Conservation (phyloP, 1,140 invertebrate genomes). For the Hyles vespertilio region DNA sequence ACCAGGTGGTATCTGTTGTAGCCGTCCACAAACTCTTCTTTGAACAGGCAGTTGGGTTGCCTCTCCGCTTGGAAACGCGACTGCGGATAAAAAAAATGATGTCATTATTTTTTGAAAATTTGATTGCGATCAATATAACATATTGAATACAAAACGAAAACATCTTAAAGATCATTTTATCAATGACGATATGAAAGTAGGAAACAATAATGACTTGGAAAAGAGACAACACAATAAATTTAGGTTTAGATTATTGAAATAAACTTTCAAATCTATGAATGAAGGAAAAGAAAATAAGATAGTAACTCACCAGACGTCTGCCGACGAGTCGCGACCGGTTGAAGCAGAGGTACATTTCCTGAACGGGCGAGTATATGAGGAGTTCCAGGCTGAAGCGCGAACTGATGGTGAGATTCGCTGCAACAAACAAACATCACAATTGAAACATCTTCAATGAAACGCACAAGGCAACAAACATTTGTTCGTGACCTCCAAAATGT, state of each 20-base stretch:
- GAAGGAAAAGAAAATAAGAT: neutral
- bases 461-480: too few species aligned
- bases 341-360: conserved; percentile 71
- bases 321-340: conserved; percentile 60
- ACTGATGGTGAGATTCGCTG: conserved; percentile 73
- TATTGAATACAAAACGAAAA: too few species aligned
- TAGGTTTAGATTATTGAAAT: too few species aligned
- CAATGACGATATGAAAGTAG: too few species aligned
- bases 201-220: too few species aligned
- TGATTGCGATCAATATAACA: too few species aligned
- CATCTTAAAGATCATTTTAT: too few species aligned
- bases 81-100: conserved; percentile 30
- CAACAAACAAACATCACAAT: conserved; percentile 35
- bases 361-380: conserved; percentile 66
- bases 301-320: conserved; percentile 58
- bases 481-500: too few species aligned
- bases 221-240: too few species aligned
- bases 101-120: neutral
- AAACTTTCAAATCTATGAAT: too few species aligned
- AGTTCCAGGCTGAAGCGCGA: conserved; percentile 62
- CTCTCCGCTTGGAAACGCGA: conserved; percentile 63
- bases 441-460: neutral
- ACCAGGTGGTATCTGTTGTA: conserved; percentile 67
- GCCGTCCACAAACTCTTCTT: conserved; percentile 66
- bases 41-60: conserved; percentile 66